Base-by-base conservation (phyloP, 2,113 vertebrate genomes). In the Rhynchomys soricoides region DNA sequence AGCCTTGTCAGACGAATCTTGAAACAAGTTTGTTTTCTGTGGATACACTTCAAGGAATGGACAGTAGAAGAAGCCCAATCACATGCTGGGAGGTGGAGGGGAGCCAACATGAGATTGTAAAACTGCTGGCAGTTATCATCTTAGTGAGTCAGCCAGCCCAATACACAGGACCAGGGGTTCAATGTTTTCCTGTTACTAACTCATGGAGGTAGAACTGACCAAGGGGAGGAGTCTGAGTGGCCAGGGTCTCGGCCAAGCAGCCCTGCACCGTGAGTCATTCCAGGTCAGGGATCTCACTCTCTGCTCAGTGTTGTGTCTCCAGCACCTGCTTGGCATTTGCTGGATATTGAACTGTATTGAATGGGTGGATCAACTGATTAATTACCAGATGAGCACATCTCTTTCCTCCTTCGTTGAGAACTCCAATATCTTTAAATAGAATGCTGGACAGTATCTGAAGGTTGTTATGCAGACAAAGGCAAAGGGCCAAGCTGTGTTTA, bases 21-120 rank as follows among this genome's bases (percentile, higher is more conserved):
- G 97, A 97, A 96, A 91, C 95, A 89, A 94, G 95, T 85, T 97
- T 97, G 95, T 95, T 97, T 97, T 97, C 75, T 87, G 59, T 98
- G 96, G 96, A 94, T 81, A 45, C 93, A 94, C 94, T 94, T 97
- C 96, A 97, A 98, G 89, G 96, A 74, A 82, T 86, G 48, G 77
- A 86, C 68, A 21, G 37, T 70, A 92, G 92, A 90, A 88, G 81
- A 66, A 74, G 89, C 86, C 85, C 93, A 64, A 96, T 95, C 86
- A 92, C 93, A 95, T 43, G 89, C 95, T 97, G 94, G 29, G 96
- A 93, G 55, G 82, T 75, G 93, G 90, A 96, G 55, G 55, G 70
- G 86, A 93, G 96, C 95, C 97, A 96, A 90, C 13, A 2, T 66
- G 92, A 88, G 86, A 86, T 19, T 97, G 87, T 97, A 97, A 97